Conservation (phyloP, 64 coral and sea anemone species). For the Montipora sp. region DNA sequence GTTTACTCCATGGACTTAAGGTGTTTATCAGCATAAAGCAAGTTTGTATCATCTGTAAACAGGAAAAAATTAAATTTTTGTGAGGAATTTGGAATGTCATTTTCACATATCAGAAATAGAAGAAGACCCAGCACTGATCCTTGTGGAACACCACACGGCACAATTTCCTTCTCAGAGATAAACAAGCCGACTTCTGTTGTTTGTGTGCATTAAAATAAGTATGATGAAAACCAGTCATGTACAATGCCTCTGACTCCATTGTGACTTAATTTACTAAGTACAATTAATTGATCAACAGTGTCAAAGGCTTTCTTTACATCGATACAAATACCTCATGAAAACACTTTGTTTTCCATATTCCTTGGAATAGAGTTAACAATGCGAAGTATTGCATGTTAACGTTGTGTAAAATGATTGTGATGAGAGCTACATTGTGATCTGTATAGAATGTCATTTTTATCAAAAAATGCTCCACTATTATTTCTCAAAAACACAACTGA, state of each 20-base stretch:
- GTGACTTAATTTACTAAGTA: too few species aligned
- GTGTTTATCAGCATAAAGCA: neutral
- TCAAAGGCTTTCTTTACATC: conserved; percentile 1
- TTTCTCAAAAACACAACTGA: too few species aligned
- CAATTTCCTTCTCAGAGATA: conserved; percentile 39
- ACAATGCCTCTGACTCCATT: conserved; percentile 57
- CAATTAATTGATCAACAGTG: too few species aligned
- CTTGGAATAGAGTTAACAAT: neutral
- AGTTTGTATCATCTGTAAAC: conserved; percentile 1
- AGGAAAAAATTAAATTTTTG: conserved; percentile 21
- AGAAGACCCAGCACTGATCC: conserved; percentile 46
- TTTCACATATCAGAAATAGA: conserved; percentile 57
- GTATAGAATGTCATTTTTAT: too few species aligned
- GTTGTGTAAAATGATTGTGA: neutral
- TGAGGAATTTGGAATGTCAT: conserved; percentile 2
- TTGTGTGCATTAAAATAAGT: conserved; percentile 39
- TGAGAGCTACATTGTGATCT: neutral
- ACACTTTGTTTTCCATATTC: conserved; percentile 1
- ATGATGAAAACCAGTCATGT: conserved; percentile 57
- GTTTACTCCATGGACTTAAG: neutral
- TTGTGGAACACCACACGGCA: conserved; percentile 28
- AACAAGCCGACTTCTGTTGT: conserved; percentile 18
- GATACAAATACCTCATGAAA: conserved; percentile 10
- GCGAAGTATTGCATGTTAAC: too few species aligned
- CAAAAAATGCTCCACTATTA: too few species aligned